A percentile compares a stretch with the other conserved stretches of the same genome.
phyloP scores from a whole-genome alignment of 2,797 vertebrate species.

The Gobionotothen gibberifrons region DNA sequence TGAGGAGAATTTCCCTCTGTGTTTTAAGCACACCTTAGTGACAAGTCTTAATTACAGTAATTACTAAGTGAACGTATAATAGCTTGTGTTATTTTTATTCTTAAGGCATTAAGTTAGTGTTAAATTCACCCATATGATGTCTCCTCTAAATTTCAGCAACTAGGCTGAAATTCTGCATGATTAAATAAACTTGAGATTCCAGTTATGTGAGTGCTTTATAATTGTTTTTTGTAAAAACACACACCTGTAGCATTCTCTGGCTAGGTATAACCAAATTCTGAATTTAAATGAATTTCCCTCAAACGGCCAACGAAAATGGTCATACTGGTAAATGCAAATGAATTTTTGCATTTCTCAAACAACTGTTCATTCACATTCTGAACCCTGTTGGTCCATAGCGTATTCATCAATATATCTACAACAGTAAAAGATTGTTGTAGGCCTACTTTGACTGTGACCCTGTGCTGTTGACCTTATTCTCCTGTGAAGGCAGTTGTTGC shows the following conservation, averaged over 20 bases:
- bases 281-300: background rate
- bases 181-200: slow-evolving; percentile 40
- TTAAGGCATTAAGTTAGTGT: slow-evolving; percentile 2
- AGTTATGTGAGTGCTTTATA: background rate
- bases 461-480: background rate
- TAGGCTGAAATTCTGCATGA: slow-evolving; percentile 10
- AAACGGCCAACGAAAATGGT: background rate
- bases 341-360: too few relatives aligned
- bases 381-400: background rate
- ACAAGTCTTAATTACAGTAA: slow-evolving; percentile 1
- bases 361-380: background rate
- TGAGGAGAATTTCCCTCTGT: background rate
- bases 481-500: slow-evolving; percentile 31
- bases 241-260: background rate
- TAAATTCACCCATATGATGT: background rate
- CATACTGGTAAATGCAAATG: background rate
- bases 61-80: background rate
- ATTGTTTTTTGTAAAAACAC: background rate
- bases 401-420: background rate
- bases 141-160: background rate
- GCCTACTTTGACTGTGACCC: background rate
- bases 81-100: background rate
- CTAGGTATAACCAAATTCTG: background rate
- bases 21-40: slow-evolving; percentile 11
- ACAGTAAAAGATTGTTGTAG: background rate